Percentiles rank a stretch among this genome's conserved stretches.
Conservation (phyloP, 1,140 invertebrate species). For the Nymphalis io region DNA sequence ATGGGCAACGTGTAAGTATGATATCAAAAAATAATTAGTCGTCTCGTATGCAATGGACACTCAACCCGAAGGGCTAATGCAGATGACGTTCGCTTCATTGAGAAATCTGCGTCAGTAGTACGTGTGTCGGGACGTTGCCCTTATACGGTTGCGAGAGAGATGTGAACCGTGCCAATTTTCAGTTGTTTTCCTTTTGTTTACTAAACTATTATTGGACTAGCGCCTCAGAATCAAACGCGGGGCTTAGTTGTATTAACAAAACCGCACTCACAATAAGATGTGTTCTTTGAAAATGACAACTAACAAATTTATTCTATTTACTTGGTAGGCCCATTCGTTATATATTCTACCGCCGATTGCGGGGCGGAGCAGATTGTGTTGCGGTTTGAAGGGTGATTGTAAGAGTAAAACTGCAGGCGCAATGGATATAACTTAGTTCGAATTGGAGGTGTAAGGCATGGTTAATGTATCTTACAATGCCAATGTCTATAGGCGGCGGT, state of each 20-base stretch:
- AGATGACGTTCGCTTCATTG: slow-evolving; percentile 43
- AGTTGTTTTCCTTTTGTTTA: slow-evolving; percentile 24
- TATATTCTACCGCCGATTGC: too few relatives aligned
- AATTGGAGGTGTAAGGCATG: too few relatives aligned
- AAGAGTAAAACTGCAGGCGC: too few relatives aligned
- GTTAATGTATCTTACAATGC: too few relatives aligned
- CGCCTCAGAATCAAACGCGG: not conserved
- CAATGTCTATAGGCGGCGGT: too few relatives aligned
- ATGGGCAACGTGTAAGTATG: not conserved
- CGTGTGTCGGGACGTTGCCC: slow-evolving; percentile 38
- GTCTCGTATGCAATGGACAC: slow-evolving; percentile 3
- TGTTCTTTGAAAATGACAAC: too few relatives aligned
- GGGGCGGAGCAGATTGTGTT: too few relatives aligned
- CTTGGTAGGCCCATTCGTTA: too few relatives aligned
- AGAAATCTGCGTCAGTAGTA: slow-evolving; percentile 37
- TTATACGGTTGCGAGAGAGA: slow-evolving; percentile 37
- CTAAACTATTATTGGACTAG: slow-evolving; percentile 20
- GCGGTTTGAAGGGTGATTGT: too few relatives aligned
- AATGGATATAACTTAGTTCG: too few relatives aligned
- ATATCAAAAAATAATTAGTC: not conserved
- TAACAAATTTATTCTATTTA: too few relatives aligned
- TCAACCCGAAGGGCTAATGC: slow-evolving; percentile 32
- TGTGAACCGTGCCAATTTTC: slow-evolving; percentile 10
- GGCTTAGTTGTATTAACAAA: not conserved
- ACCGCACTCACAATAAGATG: not conserved